phyloP scores from a whole-genome alignment of 2,888 invertebrate species.

The Drosophila longiperda region DNA sequence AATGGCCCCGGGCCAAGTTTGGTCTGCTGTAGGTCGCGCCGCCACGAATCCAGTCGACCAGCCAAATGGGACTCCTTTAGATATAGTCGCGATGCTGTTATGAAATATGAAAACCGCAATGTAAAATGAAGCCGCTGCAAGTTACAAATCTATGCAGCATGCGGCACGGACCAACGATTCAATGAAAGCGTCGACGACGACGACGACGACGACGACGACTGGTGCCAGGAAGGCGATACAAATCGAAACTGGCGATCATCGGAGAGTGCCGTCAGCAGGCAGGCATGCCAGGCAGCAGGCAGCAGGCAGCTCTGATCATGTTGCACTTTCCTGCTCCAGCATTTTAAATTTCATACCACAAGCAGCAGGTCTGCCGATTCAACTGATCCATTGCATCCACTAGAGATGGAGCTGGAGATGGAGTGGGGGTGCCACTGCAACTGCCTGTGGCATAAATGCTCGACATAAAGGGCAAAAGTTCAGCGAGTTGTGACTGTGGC shows the following conservation, averaged over 20 bases:
- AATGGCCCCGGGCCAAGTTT: slow-evolving; percentile 48
- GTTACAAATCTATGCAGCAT: slow-evolving; percentile 72
- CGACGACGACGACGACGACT: slow-evolving; percentile 19
- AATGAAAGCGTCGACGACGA: slow-evolving; percentile 44
- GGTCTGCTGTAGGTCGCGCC: slow-evolving; percentile 70
- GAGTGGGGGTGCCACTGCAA: slow-evolving; percentile 31
- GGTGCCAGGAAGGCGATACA: slow-evolving; percentile 69
- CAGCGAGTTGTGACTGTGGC: slow-evolving; percentile 74
- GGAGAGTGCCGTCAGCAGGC: slow-evolving; percentile 31
- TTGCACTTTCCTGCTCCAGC: slow-evolving; percentile 70
- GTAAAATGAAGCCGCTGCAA: slow-evolving; percentile 62
- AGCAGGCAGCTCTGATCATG: slow-evolving; percentile 57
- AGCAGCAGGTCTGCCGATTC: slow-evolving; percentile 55
- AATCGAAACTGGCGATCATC: slow-evolving; percentile 74
- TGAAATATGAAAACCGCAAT: slow-evolving; percentile 72
- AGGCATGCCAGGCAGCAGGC: slow-evolving; percentile 1
- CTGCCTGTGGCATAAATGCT: slow-evolving; percentile 70
- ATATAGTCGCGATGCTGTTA: slow-evolving; percentile 47
- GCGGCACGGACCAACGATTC: slow-evolving; percentile 63
- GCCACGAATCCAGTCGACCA: slow-evolving; percentile 33
- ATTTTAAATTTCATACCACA: slow-evolving; percentile 56
- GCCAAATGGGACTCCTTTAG: slow-evolving; percentile 28
- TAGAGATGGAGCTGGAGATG: not conserved
- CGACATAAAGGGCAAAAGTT: slow-evolving; percentile 80
- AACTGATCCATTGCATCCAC: slow-evolving; percentile 16